phyloP scores from a whole-genome alignment of 2,113 vertebrate species.

The Macrotis lagotis region DNA sequence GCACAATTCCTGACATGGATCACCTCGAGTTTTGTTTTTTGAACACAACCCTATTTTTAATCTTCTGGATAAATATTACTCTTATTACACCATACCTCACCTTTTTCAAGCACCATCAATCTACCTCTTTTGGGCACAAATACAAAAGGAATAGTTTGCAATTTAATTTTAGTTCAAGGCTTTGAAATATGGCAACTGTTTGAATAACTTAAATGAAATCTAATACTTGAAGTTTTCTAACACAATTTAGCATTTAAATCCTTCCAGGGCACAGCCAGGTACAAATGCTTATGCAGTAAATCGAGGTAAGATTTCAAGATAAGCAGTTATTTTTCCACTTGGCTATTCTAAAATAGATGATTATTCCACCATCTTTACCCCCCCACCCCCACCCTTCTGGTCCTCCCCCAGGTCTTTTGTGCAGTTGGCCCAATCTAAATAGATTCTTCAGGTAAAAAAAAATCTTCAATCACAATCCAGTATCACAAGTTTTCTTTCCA shows the following conservation, averaged over 20 bases:
- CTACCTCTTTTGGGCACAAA: conserved; percentile 79
- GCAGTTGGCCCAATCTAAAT: conserved; percentile 73
- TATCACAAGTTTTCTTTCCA: conserved; percentile 50
- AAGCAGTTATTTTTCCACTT: conserved; percentile 70
- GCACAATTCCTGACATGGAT: conserved; percentile 50
- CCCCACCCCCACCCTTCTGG: not conserved
- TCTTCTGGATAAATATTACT: conserved; percentile 83
- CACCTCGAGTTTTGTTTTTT: conserved; percentile 45
- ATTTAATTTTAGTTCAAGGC: conserved; percentile 81
- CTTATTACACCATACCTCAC: conserved; percentile 79
- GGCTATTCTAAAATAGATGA: conserved; percentile 72
- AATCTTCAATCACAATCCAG: conserved; percentile 71
- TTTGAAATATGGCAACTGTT: conserved; percentile 80
- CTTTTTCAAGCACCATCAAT: conserved; percentile 81
- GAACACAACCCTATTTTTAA: conserved; percentile 79
- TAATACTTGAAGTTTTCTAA: conserved; percentile 70
- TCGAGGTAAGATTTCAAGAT: conserved; percentile 70
- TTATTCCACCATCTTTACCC: not conserved
- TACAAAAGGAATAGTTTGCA: conserved; percentile 74
- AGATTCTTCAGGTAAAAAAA: conserved; percentile 74
- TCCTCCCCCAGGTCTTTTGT: conserved; percentile 73
- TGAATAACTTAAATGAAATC: conserved; percentile 74
- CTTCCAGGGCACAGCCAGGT: conserved; percentile 61
- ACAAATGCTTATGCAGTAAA: conserved; percentile 48
- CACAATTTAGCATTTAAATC: conserved; percentile 56